A percentile compares a stretch with the other conserved stretches of the same genome.
phyloP scores from a whole-genome alignment of 2,888 invertebrate genomes.

The Merodon equestris region DNA sequence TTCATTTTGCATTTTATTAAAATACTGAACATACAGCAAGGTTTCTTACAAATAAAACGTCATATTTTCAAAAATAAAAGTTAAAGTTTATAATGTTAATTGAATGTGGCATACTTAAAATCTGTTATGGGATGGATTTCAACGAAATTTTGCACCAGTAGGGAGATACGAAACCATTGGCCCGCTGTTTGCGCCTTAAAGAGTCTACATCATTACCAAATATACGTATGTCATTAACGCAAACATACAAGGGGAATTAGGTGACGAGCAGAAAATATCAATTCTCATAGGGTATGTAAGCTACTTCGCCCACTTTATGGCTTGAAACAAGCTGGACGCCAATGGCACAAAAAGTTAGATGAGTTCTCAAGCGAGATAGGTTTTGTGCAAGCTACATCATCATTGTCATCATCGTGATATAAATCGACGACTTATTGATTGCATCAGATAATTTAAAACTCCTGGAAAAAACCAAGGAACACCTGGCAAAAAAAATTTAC shows the following conservation, averaged over 20 bases:
- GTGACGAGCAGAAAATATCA: slow-evolving; percentile 18
- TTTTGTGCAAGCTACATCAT: not conserved
- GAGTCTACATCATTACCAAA: slow-evolving; percentile 47
- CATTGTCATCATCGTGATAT: not conserved
- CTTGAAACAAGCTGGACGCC: too few species aligned
- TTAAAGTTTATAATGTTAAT: too few species aligned
- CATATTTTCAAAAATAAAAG: too few species aligned
- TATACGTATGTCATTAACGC: slow-evolving; percentile 68
- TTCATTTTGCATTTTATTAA: too few species aligned
- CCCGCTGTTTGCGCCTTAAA: slow-evolving; percentile 44
- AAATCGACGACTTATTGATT: too few species aligned
- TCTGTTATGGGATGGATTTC: slow-evolving; percentile 67
- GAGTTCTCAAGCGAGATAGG: not conserved
- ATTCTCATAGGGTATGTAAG: slow-evolving; percentile 42
- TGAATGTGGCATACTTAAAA: too few species aligned
- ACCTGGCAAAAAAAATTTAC: not conserved
- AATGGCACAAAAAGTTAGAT: too few species aligned
- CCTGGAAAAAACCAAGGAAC: not conserved
- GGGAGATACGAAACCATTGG: slow-evolving; percentile 60
- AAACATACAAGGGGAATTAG: slow-evolving; percentile 6
- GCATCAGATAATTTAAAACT: not conserved
- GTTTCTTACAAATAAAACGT: too few species aligned
- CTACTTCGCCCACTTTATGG: too few species aligned
- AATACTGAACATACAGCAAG: too few species aligned
- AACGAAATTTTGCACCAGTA: slow-evolving; percentile 67